A percentile compares a stretch with the other conserved stretches of the same genome.
phyloP scores from a whole-genome alignment of 1,140 invertebrate species.

The Diachasmimorpha longicaudata region DNA sequence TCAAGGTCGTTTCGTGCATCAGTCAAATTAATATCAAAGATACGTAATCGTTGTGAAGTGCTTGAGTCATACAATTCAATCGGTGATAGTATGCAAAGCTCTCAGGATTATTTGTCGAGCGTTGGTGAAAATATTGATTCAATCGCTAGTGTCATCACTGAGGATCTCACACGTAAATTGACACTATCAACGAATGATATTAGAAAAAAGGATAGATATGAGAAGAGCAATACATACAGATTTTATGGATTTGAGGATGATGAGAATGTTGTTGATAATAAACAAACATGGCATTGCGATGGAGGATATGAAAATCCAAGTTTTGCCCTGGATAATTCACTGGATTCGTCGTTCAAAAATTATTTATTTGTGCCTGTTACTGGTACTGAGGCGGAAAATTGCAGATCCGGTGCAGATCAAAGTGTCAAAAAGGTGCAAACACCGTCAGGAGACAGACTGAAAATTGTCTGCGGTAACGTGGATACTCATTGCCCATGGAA shows the following conservation, averaged over 20 bases:
- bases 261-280: neutral
- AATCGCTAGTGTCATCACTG: neutral
- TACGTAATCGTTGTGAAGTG: constrained; percentile 44
- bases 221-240: neutral
- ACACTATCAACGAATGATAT: neutral
- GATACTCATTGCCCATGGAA: neutral
- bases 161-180: neutral
- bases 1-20: constrained; percentile 76
- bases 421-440: neutral
- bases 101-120: neutral
- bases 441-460: neutral
- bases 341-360: constrained; percentile 48
- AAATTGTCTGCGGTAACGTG: neutral
- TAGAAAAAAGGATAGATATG: neutral
- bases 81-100: constrained; percentile 21
- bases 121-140: neutral
- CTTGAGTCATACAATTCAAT: constrained; percentile 23
- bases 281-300: neutral
- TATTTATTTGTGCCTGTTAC: constrained; percentile 41
- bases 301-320: constrained; percentile 54
- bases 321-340: constrained; percentile 52
- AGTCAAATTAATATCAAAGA: constrained; percentile 67
- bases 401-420: neutral
- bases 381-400: constrained; percentile 1
- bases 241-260: neutral